Evolutionary conservation across 2,113 vertebrate genomes (phyloP), one percentile per base, ranked within the genome.

Genomic region (Catharus minimus): DNA sequence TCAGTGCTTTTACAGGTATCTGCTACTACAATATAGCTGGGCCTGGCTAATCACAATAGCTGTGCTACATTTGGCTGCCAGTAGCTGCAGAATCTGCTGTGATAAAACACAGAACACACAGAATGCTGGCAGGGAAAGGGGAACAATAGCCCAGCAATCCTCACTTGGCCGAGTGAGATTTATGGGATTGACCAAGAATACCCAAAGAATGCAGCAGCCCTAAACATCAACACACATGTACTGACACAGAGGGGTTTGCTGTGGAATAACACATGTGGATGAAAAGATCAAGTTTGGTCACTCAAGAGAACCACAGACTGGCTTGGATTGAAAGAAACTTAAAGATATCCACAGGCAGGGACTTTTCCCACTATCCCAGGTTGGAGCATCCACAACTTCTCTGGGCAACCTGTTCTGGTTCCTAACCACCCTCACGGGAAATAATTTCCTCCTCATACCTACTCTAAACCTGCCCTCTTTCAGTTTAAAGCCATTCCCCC

Each of bases 221-320:
- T 67, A 17, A 84, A 71, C n/a, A 74, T 20, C 0, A 0, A 22
- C 16, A 30, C 6, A 22, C 6, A 7, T 0, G 0, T 7, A 9
- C 11, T 13, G 7, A 62, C 77, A 53, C 39, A 38, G 21, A 27
- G 1, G 4, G 15, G 13, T 22, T 52, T 60, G 38, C 22, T 50
- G 62, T 18, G 13, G 39, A 74, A 6, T 36, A 85, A 64, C 5
- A 46, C 3, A 4, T 3, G 30, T 6, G 2, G 3, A 36, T 2
- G 3, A 22, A 72, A 64, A 36, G 66, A 81, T 13, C 9, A 72
- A 19, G 16, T 43, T 38, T 67, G 39, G 23, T 33, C 22, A 20
- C 10, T 19, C 27, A 17, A 39, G 30, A 67, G n/a, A 67, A 33
- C 18, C 13, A 53, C 3, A 60, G 39, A 47, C 26, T 26, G 24